A percentile compares a stretch with the other conserved stretches of the same genome.
phyloP scores from a whole-genome alignment of 2,113 vertebrate species.

The Chelonoidis abingdonii region DNA sequence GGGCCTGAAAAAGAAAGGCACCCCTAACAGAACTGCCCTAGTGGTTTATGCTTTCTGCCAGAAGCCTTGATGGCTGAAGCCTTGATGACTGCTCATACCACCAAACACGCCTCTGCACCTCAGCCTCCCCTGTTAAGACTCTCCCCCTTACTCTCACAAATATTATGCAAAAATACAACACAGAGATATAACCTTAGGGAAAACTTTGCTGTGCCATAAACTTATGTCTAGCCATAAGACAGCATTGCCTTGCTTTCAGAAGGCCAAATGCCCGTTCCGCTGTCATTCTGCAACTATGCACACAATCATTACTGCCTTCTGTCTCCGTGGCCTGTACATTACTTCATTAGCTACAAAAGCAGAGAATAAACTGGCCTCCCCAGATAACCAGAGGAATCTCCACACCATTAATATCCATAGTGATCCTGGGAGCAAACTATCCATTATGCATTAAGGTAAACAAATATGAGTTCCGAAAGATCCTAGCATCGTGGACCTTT shows the following conservation, averaged over 20 bases:
- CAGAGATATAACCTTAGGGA: not conserved
- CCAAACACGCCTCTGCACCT: not conserved
- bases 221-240: not conserved
- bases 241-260: not conserved
- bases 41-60: not conserved
- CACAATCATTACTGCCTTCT: not conserved
- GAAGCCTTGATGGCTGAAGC: not conserved
- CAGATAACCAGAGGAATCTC: not conserved
- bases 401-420: not conserved
- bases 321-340: not conserved
- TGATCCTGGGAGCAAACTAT: not conserved
- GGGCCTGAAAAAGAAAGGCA: no score
- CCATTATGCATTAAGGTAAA: not conserved
- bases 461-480: not conserved
- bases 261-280: not conserved
- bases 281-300: not conserved
- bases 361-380: not conserved
- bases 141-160: not conserved
- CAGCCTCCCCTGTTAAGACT: not conserved
- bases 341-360: not conserved
- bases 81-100: not conserved
- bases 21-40: no score
- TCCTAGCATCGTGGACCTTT: not conserved
- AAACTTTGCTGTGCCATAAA: not conserved
- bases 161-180: not conserved